Percentiles rank a stretch among this genome's conserved stretches.
These are phyloP conservation scores for Orussus abietinus DNA, from an alignment of 1,140 invertebrate species.

Conservation along the genomic window DNA sequence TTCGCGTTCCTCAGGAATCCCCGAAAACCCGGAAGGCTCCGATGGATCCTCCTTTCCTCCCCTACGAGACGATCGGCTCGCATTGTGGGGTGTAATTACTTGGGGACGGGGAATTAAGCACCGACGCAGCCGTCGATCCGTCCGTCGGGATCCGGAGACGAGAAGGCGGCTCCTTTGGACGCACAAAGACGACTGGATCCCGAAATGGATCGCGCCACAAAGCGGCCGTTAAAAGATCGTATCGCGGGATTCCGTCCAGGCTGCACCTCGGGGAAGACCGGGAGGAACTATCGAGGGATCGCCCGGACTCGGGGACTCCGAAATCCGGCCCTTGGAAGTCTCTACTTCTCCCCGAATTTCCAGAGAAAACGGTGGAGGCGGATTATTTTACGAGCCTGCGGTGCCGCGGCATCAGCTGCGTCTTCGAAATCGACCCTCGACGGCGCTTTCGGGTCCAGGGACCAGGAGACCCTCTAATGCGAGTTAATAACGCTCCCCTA, in stretches of 20 bases:
- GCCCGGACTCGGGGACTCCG: conserved; percentile 34
- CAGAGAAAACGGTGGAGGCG: conserved; percentile 8
- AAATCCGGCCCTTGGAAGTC: conserved; percentile 31
- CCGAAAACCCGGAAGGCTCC: no score
- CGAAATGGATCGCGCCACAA: conserved; percentile 51
- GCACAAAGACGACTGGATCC: conserved; percentile 49
- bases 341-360: conserved; percentile 7
- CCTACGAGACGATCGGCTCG: no score
- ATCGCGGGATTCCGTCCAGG: no score
- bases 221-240: conserved; percentile 55
- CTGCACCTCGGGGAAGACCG: no score
- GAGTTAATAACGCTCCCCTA: conserved; percentile 45
- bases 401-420: conserved; percentile 40
- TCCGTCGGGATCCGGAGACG: conserved; percentile 34
- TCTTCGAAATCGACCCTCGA: conserved; percentile 18
- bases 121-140: conserved; percentile 47
- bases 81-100: conserved; percentile 53
- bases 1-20: no score
- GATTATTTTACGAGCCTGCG: conserved; percentile 40
- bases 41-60: no score
- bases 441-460: conserved; percentile 9
- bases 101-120: conserved; percentile 53
- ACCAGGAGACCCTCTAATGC: conserved; percentile 39
- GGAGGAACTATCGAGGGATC: no score
- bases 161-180: conserved; percentile 40